Base-by-base conservation (phyloP, 1,140 invertebrate species). In the Arctopsyche grandis region DNA sequence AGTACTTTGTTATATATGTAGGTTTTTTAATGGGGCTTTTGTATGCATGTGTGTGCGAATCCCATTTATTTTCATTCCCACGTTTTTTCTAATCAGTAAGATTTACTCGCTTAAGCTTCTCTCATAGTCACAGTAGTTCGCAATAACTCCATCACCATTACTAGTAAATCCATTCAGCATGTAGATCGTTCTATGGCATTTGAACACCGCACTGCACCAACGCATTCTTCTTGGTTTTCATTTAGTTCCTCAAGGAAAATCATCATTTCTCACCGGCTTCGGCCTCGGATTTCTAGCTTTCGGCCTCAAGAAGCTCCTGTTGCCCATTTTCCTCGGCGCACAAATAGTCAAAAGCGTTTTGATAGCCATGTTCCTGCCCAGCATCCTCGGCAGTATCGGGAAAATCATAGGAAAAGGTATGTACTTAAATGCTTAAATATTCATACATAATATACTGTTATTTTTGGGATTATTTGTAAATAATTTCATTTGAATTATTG, bases 331-430 rank as follows among this genome's bases (percentile, higher is more conserved):
- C 78, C 91, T 95, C 82, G 94, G 93, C 0, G 91, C 91, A 1
- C 94, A 96, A 88, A 90, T 96, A 16, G 89, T 95, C 80, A 96
- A 95, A 86, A 94, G 93, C 19, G 89, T 95, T 10, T 86, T 95
- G 5, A 90, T 96, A 4, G 94, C 94, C 9, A 91, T 95, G 85
- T 94, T 96, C 86, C 87, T 96, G 83, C 94, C 94, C 0, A 94
- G 93, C 74, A 92, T 96, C 58, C 90, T 96, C 73, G 93, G 94
- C 69, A 93, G 93, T 83, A 90, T 95, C 70, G 94, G 94, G 69
- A 95, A 95, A 86, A 90, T 95, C 58, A 90, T 95, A 63, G 94
- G 94, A 38, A 95, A 95, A 91, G 94, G 93, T 92, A 86, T 87
- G 84, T 83, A 24, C 43, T 38, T n/a, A n/a, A n/a, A n/a, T n/a